phyloP scores from a whole-genome alignment of 1,140 invertebrate species.

The Ericerus pela region DNA sequence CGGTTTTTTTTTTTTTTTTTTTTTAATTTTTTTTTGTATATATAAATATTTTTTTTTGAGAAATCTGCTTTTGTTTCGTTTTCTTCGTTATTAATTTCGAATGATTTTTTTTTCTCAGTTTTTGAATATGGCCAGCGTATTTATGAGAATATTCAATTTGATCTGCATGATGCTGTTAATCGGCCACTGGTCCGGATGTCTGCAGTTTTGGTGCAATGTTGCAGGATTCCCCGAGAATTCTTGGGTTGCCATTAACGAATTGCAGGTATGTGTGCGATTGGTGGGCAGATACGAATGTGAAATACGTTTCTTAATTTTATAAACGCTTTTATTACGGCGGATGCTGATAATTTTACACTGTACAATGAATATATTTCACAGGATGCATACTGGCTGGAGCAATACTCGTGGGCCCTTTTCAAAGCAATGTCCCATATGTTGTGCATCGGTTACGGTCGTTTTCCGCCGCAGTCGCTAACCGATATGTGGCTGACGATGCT shows the following conservation, averaged over 20 bases:
- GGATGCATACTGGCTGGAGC: conserved; percentile 93
- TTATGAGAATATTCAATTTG: conserved; percentile 98
- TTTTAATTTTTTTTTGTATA: background rate
- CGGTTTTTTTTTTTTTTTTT: background rate
- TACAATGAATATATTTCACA: conserved; percentile 40
- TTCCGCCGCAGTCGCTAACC: conserved; percentile 91
- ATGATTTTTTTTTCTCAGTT: too few relatives aligned
- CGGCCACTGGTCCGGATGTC: conserved; percentile 95
- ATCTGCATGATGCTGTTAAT: conserved; percentile 99
- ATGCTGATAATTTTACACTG: too few relatives aligned
- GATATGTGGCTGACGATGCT: conserved; percentile 99
- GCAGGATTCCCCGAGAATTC: conserved; percentile 96
- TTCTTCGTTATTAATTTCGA: background rate
- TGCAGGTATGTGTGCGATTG: too few relatives aligned
- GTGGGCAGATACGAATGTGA: too few relatives aligned
- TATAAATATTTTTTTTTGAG: background rate
- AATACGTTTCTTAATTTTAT: too few relatives aligned
- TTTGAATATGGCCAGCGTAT: conserved; percentile 96
- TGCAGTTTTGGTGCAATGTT: conserved; percentile 97
- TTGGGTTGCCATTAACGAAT: conserved; percentile 95
- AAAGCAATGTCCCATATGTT: conserved; percentile 99
- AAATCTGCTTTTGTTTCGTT: background rate
- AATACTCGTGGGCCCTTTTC: conserved; percentile 97
- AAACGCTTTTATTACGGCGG: too few relatives aligned
- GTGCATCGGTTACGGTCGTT: conserved; percentile 90